Conservation (phyloP, 2,888 invertebrate species). For the Morpho deidamia region DNA sequence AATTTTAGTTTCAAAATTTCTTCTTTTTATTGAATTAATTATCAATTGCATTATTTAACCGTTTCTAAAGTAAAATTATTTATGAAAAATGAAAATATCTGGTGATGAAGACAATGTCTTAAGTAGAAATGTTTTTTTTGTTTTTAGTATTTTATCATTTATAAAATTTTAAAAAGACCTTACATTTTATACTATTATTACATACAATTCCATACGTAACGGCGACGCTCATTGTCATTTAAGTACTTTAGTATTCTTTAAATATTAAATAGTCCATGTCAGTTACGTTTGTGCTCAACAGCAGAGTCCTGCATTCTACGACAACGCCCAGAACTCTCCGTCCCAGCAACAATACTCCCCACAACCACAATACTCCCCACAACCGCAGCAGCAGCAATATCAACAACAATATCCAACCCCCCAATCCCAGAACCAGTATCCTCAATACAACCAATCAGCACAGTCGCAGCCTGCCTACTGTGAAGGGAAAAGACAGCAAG, state of each 20-base stretch:
- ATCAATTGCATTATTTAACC: no score
- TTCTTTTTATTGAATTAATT: no score
- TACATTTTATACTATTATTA: no score
- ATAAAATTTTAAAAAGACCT: no score
- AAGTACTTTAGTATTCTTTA: neutral
- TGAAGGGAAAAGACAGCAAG: slow-evolving; percentile 60
- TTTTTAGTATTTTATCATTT: no score
- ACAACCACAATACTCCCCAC: slow-evolving; percentile 27
- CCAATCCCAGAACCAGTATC: slow-evolving; percentile 28
- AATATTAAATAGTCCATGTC: slow-evolving; percentile 17
- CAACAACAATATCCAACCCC: slow-evolving; percentile 27
- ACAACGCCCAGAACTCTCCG: slow-evolving; percentile 69
- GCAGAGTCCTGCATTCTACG: slow-evolving; percentile 68
- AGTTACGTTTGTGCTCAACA: slow-evolving; percentile 38
- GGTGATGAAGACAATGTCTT: no score
- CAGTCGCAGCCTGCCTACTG: slow-evolving; percentile 48
- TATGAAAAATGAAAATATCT: no score
- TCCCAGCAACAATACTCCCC: slow-evolving; percentile 33
- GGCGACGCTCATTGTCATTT: neutral
- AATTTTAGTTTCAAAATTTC: no score
- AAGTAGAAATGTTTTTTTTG: no score
- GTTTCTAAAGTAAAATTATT: no score
- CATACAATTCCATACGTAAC: no score
- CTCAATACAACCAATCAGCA: slow-evolving; percentile 28
- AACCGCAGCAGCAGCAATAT: slow-evolving; percentile 22